Percentiles rank a stretch among this genome's conserved stretches.
Conservation (phyloP, 2,888 invertebrate species). For the Pachydiplax longipennis region DNA sequence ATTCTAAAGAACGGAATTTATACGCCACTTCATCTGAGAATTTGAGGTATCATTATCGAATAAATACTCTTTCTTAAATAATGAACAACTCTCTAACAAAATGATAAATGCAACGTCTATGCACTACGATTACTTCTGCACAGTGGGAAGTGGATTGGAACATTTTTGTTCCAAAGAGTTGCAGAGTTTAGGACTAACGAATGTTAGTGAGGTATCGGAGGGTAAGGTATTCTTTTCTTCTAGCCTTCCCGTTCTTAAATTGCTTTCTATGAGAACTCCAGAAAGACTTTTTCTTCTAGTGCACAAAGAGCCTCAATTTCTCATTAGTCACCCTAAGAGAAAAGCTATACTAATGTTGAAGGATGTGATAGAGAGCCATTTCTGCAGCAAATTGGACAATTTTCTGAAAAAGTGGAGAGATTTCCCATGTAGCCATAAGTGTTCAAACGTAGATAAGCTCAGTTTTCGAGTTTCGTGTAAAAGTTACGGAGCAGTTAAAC, state of each 20-base stretch:
- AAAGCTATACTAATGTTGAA: not conserved
- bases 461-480: conserved; percentile 24
- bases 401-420: not conserved
- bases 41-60: too few relatives aligned
- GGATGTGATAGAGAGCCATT: not conserved
- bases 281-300: conserved; percentile 17
- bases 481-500: not conserved
- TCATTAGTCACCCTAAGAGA: not conserved
- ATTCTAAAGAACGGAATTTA: too few relatives aligned
- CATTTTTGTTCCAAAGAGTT: not conserved
- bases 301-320: not conserved
- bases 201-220: not conserved
- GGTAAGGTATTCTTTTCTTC: conserved; percentile 20
- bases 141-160: conserved; percentile 8
- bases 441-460: not conserved
- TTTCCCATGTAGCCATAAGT: not conserved
- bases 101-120: too few relatives aligned
- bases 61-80: too few relatives aligned
- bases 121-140: conserved; percentile 10
- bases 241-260: not conserved
- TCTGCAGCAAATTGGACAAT: not conserved
- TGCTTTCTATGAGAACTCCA: not conserved
- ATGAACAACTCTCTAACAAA: too few relatives aligned
- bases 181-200: not conserved
- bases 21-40: too few relatives aligned